Evolutionary conservation across 2,113 vertebrate species (phyloP).

Genomic region (Cyprinus carpio): DNA sequence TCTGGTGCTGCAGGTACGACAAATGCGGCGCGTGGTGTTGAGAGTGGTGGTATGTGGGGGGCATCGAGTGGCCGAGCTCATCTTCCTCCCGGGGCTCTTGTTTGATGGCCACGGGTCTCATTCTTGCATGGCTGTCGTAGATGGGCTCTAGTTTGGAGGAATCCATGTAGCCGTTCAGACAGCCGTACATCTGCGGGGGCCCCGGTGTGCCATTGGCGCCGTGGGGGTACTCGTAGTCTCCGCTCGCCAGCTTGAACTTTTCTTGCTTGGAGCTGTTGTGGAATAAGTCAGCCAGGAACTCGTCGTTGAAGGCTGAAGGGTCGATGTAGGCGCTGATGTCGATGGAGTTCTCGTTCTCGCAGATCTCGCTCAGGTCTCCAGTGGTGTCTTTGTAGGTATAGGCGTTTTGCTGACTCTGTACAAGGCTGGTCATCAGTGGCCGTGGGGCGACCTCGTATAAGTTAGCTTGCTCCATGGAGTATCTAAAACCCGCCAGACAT

Average conservation of each 20-base stretch:
- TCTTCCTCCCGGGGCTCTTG: constrained; percentile 93
- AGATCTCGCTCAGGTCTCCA: constrained; percentile 86
- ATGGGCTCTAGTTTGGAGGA: constrained; percentile 83
- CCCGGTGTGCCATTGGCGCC: constrained; percentile 59
- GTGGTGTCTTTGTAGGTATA: constrained; percentile 72
- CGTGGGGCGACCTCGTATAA: constrained; percentile 95
- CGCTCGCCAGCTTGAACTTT: constrained; percentile 82
- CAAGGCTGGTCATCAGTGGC: constrained; percentile 82
- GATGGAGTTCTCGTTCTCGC: constrained; percentile 96
- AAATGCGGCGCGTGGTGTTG: constrained; percentile 74
- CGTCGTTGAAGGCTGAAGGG: constrained; percentile 96
- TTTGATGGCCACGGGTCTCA: constrained; percentile 91
- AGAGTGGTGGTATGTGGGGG: constrained; percentile 79
- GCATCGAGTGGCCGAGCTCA: constrained; percentile 79
- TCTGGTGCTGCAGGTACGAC: constrained; percentile 94
- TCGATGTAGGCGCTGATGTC: constrained; percentile 99
- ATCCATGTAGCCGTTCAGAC: constrained; percentile 84
- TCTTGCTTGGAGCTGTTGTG: constrained; percentile 89
- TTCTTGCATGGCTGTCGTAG: constrained; percentile 82
- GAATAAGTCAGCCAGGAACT: constrained; percentile 96
- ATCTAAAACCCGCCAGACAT: constrained; percentile 86
- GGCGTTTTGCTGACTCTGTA: constrained; percentile 76
- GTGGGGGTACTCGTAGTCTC: constrained; percentile 82
- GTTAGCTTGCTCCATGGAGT: constrained; percentile 93
- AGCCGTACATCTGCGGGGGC: constrained; percentile 75